Evolutionary conservation across 2,113 vertebrate species (phyloP).

Genomic region (Zapornia atra): DNA sequence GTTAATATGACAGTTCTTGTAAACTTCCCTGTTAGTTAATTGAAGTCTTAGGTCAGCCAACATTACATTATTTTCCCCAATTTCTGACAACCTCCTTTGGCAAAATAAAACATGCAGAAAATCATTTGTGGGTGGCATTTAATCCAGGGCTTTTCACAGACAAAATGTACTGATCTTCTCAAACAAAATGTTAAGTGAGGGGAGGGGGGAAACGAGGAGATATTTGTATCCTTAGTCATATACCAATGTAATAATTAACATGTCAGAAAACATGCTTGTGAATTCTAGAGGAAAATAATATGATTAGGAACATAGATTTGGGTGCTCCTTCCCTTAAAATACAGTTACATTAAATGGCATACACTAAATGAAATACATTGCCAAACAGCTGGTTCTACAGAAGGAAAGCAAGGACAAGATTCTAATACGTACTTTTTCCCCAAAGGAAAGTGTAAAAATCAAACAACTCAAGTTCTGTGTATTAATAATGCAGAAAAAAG

Average conservation of each 20-base stretch:
- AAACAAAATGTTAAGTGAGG: not conserved
- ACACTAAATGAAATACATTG: not conserved
- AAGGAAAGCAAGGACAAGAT: not conserved
- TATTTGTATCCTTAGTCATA: conserved; percentile 36
- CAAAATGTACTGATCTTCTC: conserved; percentile 43
- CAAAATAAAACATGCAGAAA: conserved; percentile 47
- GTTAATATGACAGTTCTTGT: conserved; percentile 21
- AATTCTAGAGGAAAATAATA: not conserved
- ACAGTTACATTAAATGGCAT: not conserved
- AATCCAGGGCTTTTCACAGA: conserved; percentile 57
- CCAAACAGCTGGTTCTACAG: not conserved
- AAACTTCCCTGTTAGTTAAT: conserved; percentile 62
- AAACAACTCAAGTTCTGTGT: not conserved
- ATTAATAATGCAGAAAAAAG: not conserved
- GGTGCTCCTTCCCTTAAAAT: not conserved
- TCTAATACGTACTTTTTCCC: not conserved
- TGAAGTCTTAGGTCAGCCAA: conserved; percentile 45
- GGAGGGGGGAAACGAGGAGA: not conserved
- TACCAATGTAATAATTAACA: not conserved
- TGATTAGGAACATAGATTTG: not conserved
- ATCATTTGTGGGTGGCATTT: conserved; percentile 62
- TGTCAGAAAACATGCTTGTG: not conserved
- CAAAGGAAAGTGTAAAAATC: not conserved
- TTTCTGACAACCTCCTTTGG: conserved; percentile 35
- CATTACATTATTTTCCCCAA: conserved; percentile 39